phyloP scores from a whole-genome alignment of 30 jellyfish, hydroid and myxozoan genomes.

The Sanderia malayensis region DNA sequence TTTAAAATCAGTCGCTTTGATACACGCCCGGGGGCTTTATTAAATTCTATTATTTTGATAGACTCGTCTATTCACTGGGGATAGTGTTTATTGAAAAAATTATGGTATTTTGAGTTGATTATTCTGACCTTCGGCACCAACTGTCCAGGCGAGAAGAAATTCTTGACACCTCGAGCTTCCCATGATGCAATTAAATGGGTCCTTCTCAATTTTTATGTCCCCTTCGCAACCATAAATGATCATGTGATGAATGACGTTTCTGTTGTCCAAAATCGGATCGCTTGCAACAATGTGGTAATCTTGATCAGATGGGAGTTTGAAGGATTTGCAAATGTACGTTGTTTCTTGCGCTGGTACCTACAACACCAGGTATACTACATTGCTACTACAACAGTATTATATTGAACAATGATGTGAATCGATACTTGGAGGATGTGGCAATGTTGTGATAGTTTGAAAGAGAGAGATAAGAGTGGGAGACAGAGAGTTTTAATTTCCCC shows the following conservation, averaged over 20 bases:
- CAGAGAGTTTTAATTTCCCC: no score
- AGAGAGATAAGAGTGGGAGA: no score
- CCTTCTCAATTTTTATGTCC: slow-evolving; percentile 18
- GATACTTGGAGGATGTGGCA: no score
- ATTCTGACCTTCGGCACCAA: slow-evolving; percentile 59
- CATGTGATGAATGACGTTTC: slow-evolving; percentile 66
- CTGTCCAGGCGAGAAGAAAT: slow-evolving; percentile 48
- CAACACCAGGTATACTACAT: no score
- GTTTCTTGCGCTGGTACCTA: slow-evolving; percentile 58
- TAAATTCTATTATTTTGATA: no score
- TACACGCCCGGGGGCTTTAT: no score
- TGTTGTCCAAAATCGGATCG: slow-evolving; percentile 55
- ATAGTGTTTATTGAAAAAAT: no score
- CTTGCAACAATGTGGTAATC: slow-evolving; percentile 61
- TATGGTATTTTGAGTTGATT: no score
- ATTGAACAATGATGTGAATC: no score
- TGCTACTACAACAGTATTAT: no score
- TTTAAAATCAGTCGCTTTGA: neutral
- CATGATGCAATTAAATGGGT: slow-evolving; percentile 50
- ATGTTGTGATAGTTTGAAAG: no score
- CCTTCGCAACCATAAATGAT: slow-evolving; percentile 47
- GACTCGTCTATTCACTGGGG: no score
- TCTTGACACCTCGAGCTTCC: slow-evolving; percentile 49
- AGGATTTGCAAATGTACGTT: slow-evolving; percentile 45
- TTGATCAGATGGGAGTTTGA: slow-evolving; percentile 49